phyloP scores from a whole-genome alignment of 1,140 invertebrate species.

The Drosophila bipectinata region DNA sequence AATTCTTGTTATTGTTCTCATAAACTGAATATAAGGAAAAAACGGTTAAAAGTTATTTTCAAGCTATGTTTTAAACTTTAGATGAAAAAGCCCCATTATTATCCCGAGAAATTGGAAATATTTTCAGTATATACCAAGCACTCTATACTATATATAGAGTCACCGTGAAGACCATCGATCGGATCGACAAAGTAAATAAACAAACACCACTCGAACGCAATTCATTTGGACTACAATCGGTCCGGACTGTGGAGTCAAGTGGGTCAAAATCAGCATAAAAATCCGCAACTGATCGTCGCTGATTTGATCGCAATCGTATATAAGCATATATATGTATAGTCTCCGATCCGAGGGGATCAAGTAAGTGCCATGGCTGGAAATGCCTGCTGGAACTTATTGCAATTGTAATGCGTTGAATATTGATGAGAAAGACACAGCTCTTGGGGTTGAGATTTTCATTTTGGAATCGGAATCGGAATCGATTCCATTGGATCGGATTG shows the following conservation, averaged over 20 bases:
- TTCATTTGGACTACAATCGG: slow-evolving; percentile 33
- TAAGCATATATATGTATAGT: slow-evolving; percentile 22
- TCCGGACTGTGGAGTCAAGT: slow-evolving; percentile 57
- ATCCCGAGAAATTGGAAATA: background rate
- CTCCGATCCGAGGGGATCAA: slow-evolving; percentile 31
- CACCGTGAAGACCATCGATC: background rate
- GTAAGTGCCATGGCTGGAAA: slow-evolving; percentile 29
- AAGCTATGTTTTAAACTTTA: too few relatives aligned
- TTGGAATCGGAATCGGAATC: background rate
- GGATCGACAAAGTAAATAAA: background rate
- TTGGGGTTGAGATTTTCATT: slow-evolving; percentile 40
- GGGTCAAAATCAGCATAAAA: slow-evolving; percentile 81
- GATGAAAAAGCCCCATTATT: background rate
- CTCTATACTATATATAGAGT: background rate
- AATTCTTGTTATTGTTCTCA: too few relatives aligned
- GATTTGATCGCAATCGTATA: slow-evolving; percentile 52
- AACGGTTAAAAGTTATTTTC: too few relatives aligned
- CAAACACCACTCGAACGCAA: slow-evolving; percentile 16
- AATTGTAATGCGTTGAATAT: slow-evolving; percentile 82
- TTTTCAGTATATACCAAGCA: background rate
- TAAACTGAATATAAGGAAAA: too few relatives aligned
- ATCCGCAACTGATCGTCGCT: slow-evolving; percentile 68
- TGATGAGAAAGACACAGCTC: slow-evolving; percentile 54
- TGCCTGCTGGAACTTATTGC: slow-evolving; percentile 68
- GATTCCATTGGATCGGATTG: background rate